phyloP scores from a whole-genome alignment of 2,888 invertebrate species.

The Epistrophe eligans region DNA sequence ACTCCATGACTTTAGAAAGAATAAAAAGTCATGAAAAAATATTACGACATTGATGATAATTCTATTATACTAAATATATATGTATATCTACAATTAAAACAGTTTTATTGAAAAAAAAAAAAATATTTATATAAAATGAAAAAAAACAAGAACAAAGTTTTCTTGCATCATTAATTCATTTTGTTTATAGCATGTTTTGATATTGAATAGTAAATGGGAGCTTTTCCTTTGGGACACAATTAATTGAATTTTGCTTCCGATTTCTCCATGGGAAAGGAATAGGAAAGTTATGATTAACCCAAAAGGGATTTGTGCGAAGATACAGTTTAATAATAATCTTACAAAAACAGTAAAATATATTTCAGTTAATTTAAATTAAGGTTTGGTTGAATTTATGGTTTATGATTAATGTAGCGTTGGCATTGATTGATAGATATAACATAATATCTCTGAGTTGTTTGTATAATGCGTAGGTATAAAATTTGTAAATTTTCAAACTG shows the following conservation, averaged over 20 bases:
- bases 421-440: neutral
- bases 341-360: neutral
- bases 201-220: neutral
- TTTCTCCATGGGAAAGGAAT: neutral
- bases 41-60: neutral
- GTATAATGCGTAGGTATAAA: no score
- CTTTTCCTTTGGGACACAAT: neutral
- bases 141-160: neutral
- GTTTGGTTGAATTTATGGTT: neutral
- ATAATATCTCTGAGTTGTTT: neutral
- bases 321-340: neutral
- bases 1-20: neutral
- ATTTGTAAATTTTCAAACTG: neutral
- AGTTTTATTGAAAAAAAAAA: neutral
- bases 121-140: neutral
- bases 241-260: neutral
- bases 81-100: neutral
- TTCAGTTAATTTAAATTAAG: neutral
- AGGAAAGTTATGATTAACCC: neutral
- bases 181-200: neutral
- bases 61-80: neutral
- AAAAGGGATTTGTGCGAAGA: neutral
- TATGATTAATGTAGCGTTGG: constrained; percentile 3
- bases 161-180: neutral
- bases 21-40: neutral